Evolutionary conservation across 2,113 vertebrate species (phyloP), one percentile per base, ranked within the genome.

Genomic region (Melanostigma gelatinosum): DNA sequence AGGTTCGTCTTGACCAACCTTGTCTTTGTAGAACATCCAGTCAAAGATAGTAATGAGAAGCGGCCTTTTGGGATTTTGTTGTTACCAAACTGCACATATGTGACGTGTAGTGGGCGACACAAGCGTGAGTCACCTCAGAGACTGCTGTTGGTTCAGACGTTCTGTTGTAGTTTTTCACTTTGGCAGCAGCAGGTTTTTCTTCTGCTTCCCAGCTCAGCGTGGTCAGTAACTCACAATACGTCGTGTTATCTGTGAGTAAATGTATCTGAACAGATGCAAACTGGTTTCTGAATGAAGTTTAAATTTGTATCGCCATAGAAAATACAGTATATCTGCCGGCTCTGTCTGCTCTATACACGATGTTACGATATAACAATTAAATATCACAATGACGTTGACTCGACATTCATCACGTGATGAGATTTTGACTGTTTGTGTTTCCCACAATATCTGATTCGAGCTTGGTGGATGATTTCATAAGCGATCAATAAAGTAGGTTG

Each of bases 171-270:
- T 32, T 42, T 42, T 66, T 46, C 29, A 69, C n/a, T 68, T 58
- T 61, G 77, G 75, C 50, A 58, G 57, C 69, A 68, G 64, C 79
- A 85, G 82, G 70, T 86, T 73, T 80, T 18, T 58, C 32, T 63
- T 82, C 57, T 60, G 76, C 64, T 55, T 52, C 16, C 16, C 50
- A 67, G 55, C 67, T 82, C 61, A 52, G 60, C 36, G 52, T 40
- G 13, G 68, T 42, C 64, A 55, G 55, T 27, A 71, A 54, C 42
- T 48, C 42, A 36, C 42, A 40, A 20, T 10, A 4, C 12, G 13
- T 3, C 4, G 18, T 15, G 15, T 54, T 60, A 61, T 54, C 12
- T 15, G 2, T 22, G 18, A 62, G 12, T 44, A 24, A 67, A 22
- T 27, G 6, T 24, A 0, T n/a, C 10, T n/a, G 6, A 5, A 58